A percentile compares a stretch with the other conserved stretches of the same genome.
Evolutionary conservation across 2,888 invertebrate genomes (phyloP).

Genomic region (Eutolmus rufibarbis): DNA sequence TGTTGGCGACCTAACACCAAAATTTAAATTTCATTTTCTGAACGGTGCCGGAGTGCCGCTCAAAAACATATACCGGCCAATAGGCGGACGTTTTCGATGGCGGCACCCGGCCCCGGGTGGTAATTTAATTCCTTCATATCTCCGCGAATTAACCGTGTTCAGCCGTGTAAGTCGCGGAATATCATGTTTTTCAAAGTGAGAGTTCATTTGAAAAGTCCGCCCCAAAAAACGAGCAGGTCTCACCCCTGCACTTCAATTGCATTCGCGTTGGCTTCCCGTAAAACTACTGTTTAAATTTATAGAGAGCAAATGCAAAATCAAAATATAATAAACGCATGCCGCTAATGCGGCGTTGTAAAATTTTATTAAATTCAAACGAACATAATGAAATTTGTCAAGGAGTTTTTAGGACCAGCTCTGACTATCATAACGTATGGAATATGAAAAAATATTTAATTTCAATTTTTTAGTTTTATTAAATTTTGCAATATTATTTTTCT

Average conservation of each 20-base stretch:
- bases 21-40: constrained; percentile 18
- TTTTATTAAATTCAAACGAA: not conserved
- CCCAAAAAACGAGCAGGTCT: not conserved
- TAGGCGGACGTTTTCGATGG: not conserved
- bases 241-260: not conserved
- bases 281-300: not conserved
- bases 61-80: not conserved
- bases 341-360: not conserved
- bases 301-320: not conserved
- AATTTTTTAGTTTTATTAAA: not conserved
- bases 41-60: not conserved
- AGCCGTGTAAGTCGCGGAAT: not conserved
- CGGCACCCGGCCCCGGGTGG: not conserved
- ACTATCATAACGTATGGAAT: not conserved
- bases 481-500: no score
- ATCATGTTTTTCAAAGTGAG: not conserved
- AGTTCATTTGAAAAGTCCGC: not conserved
- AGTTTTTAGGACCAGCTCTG: not conserved
- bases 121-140: not conserved
- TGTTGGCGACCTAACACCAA: constrained; percentile 12
- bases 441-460: no score
- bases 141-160: not conserved
- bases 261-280: not conserved
- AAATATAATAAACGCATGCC: not conserved
- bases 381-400: not conserved